Conservation (phyloP, 2,888 invertebrate species). For the Caenorhabditis sulstoni region DNA sequence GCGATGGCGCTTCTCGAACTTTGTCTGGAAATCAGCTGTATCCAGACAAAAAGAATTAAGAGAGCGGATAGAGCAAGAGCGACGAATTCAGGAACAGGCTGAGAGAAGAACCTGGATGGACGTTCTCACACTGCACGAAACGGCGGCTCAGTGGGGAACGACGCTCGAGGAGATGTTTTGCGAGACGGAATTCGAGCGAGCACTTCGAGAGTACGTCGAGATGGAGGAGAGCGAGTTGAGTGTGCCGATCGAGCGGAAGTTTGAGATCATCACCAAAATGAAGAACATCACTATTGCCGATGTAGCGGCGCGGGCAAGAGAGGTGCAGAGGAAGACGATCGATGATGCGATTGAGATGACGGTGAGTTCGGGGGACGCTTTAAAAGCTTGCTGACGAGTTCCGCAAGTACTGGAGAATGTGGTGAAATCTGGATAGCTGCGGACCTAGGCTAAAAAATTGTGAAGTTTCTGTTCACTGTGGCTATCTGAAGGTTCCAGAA, state of each 20-base stretch:
- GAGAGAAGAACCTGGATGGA: too few species aligned
- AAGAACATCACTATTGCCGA: constrained; percentile 23
- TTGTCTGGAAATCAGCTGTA: background rate
- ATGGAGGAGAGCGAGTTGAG: constrained; percentile 1
- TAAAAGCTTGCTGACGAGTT: too few species aligned
- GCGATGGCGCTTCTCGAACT: constrained; percentile 12
- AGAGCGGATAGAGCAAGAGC: too few species aligned
- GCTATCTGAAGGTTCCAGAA: too few species aligned
- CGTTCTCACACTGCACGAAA: background rate
- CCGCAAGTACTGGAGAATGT: too few species aligned
- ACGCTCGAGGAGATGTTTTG: constrained; percentile 6
- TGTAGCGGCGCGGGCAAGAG: constrained; percentile 3
- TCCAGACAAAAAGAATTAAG: too few species aligned
- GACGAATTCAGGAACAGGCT: too few species aligned
- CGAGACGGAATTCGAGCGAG: constrained; percentile 31
- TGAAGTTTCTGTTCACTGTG: too few species aligned
- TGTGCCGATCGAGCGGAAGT: constrained; percentile 35
- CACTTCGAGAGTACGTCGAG: constrained; percentile 13
- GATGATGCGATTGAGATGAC: constrained; percentile 38
- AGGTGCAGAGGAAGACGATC: constrained; percentile 22
- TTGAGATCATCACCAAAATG: constrained; percentile 22
- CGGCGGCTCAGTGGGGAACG: background rate
- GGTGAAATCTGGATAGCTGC: too few species aligned
- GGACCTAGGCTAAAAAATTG: too few species aligned
- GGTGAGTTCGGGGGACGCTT: constrained; percentile 15